Conservation (phyloP, 2,797 vertebrate genomes). For the Xyrichtys novacula region DNA sequence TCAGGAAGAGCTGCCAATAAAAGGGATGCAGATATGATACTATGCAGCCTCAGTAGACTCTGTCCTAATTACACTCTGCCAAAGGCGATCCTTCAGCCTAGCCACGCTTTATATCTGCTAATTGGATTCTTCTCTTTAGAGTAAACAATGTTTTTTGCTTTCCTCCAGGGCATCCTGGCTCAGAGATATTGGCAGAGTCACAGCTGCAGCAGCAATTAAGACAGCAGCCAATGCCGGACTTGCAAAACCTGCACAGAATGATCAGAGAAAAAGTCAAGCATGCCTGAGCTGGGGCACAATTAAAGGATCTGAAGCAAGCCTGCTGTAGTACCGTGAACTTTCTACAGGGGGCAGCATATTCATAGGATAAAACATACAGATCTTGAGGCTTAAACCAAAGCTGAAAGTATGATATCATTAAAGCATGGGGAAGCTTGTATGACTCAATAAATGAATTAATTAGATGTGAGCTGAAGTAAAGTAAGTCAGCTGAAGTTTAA, state of each 20-base stretch:
- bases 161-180: constrained; percentile 38
- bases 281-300: constrained; percentile 21
- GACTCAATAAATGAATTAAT: constrained; percentile 1
- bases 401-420: constrained; percentile 18
- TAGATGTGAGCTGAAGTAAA: neutral
- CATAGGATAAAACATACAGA: constrained; percentile 30
- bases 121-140: constrained; percentile 74
- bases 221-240: neutral
- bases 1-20: constrained; percentile 56
- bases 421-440: constrained; percentile 17
- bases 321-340: constrained; percentile 34
- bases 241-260: constrained; percentile 33
- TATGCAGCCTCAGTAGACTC: constrained; percentile 57
- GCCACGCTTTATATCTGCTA: constrained; percentile 67
- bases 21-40: constrained; percentile 46
- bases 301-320: constrained; percentile 27
- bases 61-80: constrained; percentile 71
- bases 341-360: constrained; percentile 73
- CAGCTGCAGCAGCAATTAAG: constrained; percentile 38
- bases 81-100: constrained; percentile 48
- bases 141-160: constrained; percentile 56
- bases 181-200: constrained; percentile 28
- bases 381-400: constrained; percentile 21
- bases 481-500: neutral
- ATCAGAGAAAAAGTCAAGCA: constrained; percentile 32